Evolutionary conservation across 2,797 vertebrate genomes (phyloP).

Genomic region (Margarornis squamiger): DNA sequence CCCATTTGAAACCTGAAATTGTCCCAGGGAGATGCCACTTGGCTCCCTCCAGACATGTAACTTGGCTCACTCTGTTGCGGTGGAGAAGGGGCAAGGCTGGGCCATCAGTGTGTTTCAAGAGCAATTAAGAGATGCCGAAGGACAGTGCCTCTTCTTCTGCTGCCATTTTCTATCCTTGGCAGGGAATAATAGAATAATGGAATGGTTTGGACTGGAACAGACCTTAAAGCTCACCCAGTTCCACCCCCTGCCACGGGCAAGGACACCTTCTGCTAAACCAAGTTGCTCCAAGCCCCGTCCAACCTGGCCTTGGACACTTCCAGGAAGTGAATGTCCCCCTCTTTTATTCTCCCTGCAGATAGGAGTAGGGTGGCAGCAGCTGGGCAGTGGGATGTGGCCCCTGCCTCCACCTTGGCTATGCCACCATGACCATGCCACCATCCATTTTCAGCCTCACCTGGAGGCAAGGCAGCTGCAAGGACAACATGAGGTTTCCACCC

Average conservation of each 20-base stretch:
- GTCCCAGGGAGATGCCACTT: background rate
- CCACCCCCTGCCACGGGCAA: background rate
- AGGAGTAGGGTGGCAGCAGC: background rate
- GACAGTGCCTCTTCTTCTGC: background rate
- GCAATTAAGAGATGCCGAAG: background rate
- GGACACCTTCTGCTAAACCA: background rate
- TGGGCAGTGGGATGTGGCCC: background rate
- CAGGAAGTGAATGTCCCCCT: background rate
- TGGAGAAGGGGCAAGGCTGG: background rate
- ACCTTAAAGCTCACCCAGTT: background rate
- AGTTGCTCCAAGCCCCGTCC: background rate
- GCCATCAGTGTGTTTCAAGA: accelerated
- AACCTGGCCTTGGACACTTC: background rate
- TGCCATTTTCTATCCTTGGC: background rate
- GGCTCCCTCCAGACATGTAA: background rate
- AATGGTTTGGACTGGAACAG: background rate
- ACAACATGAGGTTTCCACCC: background rate
- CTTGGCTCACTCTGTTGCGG: accelerated
- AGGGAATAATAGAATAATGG: background rate
- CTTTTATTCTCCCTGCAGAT: background rate
- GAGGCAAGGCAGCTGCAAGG: accelerated
- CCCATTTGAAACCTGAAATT: background rate
- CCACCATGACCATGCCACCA: accelerated
- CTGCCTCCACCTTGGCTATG: background rate
- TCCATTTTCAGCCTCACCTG: too few relatives aligned